Conservation (phyloP, 64 coral and sea anemone species). For the Orbicella faveolata region DNA sequence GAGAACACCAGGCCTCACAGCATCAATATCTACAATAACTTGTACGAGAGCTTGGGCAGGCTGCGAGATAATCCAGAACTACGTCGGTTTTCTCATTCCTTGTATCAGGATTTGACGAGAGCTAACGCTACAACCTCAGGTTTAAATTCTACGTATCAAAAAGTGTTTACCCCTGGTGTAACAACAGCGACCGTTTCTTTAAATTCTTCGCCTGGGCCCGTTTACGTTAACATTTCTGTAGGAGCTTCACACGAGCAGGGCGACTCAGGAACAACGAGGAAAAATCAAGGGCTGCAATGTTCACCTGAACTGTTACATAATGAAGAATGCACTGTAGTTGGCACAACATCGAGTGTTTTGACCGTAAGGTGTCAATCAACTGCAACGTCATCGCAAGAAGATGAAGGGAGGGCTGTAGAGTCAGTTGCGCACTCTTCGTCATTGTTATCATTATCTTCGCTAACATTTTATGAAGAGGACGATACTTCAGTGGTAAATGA, state of each 20-base stretch:
- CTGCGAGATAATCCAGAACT: background rate
- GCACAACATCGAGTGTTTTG: background rate
- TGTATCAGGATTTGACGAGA: background rate
- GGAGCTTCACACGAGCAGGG: background rate
- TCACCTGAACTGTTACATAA: background rate
- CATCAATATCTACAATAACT: background rate
- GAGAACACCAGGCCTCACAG: conserved; percentile 8
- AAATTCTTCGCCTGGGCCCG: background rate
- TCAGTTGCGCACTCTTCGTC: background rate
- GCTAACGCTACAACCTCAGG: background rate
- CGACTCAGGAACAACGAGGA: background rate
- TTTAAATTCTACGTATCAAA: background rate
- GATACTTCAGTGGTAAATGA: background rate
- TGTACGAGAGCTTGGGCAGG: conserved; percentile 27
- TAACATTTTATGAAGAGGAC: background rate
- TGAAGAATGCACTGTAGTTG: background rate
- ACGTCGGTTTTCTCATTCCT: background rate
- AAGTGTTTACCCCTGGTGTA: no score
- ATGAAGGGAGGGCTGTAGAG: background rate
- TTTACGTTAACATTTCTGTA: background rate
- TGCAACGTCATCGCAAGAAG: background rate
- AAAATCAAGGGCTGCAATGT: background rate
- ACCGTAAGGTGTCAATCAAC: background rate
- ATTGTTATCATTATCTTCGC: background rate
- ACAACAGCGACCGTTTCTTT: background rate